Evolutionary conservation across 1,140 invertebrate genomes (phyloP).

Genomic region (Anastatus disparis): DNA sequence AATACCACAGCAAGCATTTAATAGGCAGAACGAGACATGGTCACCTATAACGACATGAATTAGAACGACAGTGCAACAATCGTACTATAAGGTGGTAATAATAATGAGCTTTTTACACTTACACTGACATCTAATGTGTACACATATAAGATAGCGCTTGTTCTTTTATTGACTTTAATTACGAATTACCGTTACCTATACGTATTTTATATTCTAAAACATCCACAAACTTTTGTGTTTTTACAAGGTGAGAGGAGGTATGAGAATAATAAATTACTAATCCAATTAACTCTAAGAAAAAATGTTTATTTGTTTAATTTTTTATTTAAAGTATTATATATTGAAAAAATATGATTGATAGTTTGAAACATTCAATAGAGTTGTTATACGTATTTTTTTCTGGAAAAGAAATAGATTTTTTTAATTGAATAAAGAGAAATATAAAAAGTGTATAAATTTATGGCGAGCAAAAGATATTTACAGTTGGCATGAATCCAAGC

Average conservation of each 20-base stretch:
- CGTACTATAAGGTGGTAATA: slow-evolving; percentile 45
- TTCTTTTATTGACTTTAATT: slow-evolving; percentile 28
- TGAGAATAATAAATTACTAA: too few species aligned
- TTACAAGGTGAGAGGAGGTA: not conserved
- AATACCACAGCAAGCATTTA: slow-evolving; percentile 29
- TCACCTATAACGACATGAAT: slow-evolving; percentile 45
- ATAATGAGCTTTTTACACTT: slow-evolving; percentile 39
- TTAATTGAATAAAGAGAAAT: too few species aligned
- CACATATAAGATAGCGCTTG: too few species aligned
- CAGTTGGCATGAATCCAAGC: slow-evolving; percentile 47
- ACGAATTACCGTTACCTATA: slow-evolving; percentile 18
- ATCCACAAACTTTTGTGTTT: not conserved
- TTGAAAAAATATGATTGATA: too few species aligned
- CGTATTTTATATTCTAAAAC: not conserved
- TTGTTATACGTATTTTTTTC: too few species aligned
- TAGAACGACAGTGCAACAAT: slow-evolving; percentile 44
- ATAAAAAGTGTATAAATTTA: too few species aligned
- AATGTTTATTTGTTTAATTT: too few species aligned
- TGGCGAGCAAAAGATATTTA: not conserved
- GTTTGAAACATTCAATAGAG: too few species aligned
- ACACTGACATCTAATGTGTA: slow-evolving; percentile 26
- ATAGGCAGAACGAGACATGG: slow-evolving; percentile 39
- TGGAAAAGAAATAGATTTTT: too few species aligned
- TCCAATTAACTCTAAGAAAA: too few species aligned
- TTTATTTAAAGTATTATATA: too few species aligned